Evolutionary conservation across 1,140 invertebrate species (phyloP).

Genomic region (Leptonema lineaticorne): DNA sequence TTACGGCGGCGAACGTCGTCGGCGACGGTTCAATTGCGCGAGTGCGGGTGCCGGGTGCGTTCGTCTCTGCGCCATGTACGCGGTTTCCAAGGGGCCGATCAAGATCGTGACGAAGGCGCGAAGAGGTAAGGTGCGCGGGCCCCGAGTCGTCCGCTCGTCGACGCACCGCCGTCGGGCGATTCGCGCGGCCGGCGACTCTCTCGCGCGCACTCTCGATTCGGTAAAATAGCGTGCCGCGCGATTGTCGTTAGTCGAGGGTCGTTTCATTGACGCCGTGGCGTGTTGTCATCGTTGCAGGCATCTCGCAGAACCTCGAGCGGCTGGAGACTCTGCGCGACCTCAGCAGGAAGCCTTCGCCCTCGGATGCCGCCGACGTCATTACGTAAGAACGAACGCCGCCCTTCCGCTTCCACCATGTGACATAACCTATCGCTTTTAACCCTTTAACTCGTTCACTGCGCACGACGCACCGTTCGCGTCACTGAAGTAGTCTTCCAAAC

Average conservation of each 20-base stretch:
- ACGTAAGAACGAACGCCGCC: conserved; percentile 57
- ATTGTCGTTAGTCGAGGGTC: background rate
- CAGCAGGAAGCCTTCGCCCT: conserved; percentile 60
- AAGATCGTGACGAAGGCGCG: conserved; percentile 84
- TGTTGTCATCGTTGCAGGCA: conserved; percentile 54
- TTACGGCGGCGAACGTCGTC: background rate
- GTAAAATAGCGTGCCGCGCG: background rate
- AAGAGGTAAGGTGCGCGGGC: conserved; percentile 61
- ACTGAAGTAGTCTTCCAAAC: no score
- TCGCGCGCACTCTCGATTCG: background rate
- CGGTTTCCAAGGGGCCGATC: conserved; percentile 79
- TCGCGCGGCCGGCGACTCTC: background rate
- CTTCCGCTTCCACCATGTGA: background rate
- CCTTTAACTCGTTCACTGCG: background rate
- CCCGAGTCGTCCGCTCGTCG: background rate
- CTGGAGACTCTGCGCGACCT: conserved; percentile 67
- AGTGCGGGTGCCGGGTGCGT: background rate
- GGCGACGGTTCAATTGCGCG: no score
- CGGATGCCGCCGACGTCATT: conserved; percentile 59
- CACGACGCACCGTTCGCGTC: no score
- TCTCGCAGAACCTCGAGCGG: conserved; percentile 67
- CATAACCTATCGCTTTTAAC: background rate
- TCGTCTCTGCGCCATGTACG: conserved; percentile 65
- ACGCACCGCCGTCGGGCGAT: no score
- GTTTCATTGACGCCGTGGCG: background rate